These are phyloP conservation scores for Pangasius mekongensis DNA, from an alignment of 2,797 vertebrate species.

Conservation along the genomic window DNA sequence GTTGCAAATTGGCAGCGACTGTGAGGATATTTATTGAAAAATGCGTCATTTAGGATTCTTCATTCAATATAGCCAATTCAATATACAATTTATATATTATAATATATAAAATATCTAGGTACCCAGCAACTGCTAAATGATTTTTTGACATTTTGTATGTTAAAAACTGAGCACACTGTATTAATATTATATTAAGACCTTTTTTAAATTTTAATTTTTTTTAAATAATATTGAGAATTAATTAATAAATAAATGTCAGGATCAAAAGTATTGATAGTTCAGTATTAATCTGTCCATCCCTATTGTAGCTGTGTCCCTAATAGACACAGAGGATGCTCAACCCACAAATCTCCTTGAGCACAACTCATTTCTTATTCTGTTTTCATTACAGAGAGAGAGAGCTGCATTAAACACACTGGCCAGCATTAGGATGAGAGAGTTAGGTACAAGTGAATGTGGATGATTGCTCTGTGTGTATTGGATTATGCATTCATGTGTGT, in stretches of 20 bases:
- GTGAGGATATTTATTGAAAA: background rate
- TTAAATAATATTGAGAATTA: background rate
- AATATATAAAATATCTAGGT: background rate
- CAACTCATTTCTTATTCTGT: constrained; percentile 5
- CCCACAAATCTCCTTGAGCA: background rate
- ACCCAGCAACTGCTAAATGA: background rate
- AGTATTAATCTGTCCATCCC: background rate
- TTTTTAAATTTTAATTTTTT: background rate
- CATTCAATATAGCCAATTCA: background rate
- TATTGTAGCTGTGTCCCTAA: background rate
- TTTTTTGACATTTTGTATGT: background rate
- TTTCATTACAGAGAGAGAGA: background rate
- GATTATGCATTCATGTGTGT: background rate
- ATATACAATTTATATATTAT: too few species aligned
- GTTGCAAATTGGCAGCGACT: background rate
- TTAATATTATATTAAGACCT: background rate
- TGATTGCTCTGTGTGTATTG: background rate
- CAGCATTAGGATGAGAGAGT: background rate
- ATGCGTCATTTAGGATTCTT: background rate
- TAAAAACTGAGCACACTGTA: background rate
- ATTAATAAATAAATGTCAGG: background rate
- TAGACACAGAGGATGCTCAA: background rate
- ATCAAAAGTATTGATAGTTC: background rate
- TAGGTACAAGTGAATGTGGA: background rate
- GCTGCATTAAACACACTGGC: background rate